Base-by-base conservation (phyloP, 2,113 vertebrate genomes). In the Semnornis frantzii region DNA sequence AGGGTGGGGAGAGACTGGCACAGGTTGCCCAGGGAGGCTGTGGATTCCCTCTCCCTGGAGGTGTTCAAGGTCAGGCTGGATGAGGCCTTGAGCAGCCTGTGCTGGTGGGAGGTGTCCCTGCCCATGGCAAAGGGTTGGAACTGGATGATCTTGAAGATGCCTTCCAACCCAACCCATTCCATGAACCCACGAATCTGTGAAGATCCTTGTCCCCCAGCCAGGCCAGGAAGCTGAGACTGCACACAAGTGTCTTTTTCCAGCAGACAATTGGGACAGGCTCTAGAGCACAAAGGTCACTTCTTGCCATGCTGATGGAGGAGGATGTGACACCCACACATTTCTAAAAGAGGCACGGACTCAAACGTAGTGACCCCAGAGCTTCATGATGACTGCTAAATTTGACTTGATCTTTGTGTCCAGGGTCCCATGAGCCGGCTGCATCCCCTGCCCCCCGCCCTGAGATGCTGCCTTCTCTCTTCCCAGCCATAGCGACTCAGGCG, bases 401-500 rank as follows among this genome's bases (percentile, higher is more conserved):
- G 94, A 98, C 98, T 96, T 97, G 98, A 98, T 99, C 98, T 98
- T 98, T 99, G 98, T 99, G 98, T 99, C 98, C 98, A 98, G 97
- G 97, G 97, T 98, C 98, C 98, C 98, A 98, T 98, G 97, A 98
- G 97, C 97, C 97, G 98, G 3, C 94, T 91, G 65, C 28, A 25
- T 92, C 46, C 37, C 27, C 87, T 91, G 68, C 64, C 95, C 95
- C 31, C 15, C 39, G 5, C 87, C 95, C 95, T 98, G 95, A 98
- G 97, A 90, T 4, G 42, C 77, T 86, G 37, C 82, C 95, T 94
- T 94, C 96, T 97, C 92, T 98, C 92, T 97, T 93, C 97, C 58
- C 98, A 99, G 99, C 98, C 60, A 97, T 99, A 97, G 98, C 98
- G 73, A 98, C 99, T 66, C 99, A 99, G 97, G 98, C 99, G 88